Evolutionary conservation across 2,888 invertebrate genomes (phyloP).

Genomic region (Electrophaes corylata): DNA sequence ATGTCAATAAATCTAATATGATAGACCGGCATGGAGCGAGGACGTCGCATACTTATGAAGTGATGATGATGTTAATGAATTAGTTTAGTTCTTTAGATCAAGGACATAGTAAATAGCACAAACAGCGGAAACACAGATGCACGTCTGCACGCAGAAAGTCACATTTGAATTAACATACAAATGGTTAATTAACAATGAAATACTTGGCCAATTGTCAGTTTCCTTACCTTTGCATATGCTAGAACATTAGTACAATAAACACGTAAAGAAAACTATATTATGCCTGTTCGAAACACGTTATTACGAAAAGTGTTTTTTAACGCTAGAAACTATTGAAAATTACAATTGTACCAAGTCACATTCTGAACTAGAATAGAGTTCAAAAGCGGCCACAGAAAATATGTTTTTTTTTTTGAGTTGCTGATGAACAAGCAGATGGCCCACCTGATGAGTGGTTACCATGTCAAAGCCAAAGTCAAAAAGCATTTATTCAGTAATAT

Average conservation of each 20-base stretch:
- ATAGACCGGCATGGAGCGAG: neutral
- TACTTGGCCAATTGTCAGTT: slow-evolving; percentile 22
- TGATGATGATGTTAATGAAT: neutral
- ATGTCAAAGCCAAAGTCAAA: too few species aligned
- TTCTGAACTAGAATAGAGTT: too few species aligned
- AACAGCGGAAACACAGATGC: slow-evolving; percentile 14
- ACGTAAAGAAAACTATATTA: neutral
- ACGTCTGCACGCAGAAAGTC: slow-evolving; percentile 30
- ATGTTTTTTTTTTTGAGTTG: too few species aligned
- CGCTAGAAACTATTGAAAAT: neutral
- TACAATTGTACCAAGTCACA: neutral
- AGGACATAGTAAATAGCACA: slow-evolving; percentile 15
- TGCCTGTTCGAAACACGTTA: neutral
- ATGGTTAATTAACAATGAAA: slow-evolving; percentile 37
- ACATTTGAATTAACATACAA: slow-evolving; percentile 34
- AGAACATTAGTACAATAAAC: neutral
- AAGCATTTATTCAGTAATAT: too few species aligned
- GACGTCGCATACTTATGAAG: neutral
- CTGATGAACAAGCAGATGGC: too few species aligned
- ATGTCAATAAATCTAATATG: too few species aligned
- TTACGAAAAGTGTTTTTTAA: neutral
- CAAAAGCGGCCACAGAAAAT: too few species aligned
- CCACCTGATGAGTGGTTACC: too few species aligned
- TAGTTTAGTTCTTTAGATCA: slow-evolving; percentile 9
- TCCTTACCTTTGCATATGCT: slow-evolving; percentile 27